Percentiles rank a stretch among this genome's conserved stretches.
These are phyloP conservation scores for Opisthocomus hoazin DNA, from an alignment of 2,113 vertebrate genomes.

Conservation along the genomic window DNA sequence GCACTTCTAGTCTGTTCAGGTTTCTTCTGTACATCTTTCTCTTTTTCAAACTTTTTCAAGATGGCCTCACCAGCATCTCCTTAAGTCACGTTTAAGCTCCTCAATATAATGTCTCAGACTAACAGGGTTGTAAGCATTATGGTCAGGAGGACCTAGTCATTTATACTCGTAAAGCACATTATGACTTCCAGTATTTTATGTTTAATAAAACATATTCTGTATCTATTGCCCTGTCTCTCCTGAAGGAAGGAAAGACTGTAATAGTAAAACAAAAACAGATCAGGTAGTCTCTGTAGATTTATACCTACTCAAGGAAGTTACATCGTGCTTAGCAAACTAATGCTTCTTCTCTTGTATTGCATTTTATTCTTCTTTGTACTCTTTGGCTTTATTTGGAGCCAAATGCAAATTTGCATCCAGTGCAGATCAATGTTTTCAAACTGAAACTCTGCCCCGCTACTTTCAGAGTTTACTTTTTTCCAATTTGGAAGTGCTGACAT, in stretches of 20 bases:
- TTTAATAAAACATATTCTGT: not conserved
- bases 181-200: not conserved
- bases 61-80: not conserved
- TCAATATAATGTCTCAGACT: not conserved
- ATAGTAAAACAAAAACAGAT: not conserved
- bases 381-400: not conserved
- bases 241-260: not conserved
- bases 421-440: not conserved
- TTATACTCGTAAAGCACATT: not conserved
- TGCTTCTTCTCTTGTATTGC: not conserved
- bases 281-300: not conserved
- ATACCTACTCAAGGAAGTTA: not conserved
- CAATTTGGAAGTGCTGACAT: not conserved
- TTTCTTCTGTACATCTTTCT: not conserved
- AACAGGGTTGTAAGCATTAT: not conserved
- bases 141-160: not conserved
- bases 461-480: not conserved
- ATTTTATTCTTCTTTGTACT: not conserved
- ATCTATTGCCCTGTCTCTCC: not conserved
- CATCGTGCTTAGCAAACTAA: not conserved
- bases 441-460: not conserved
- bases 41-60: not conserved
- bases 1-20: not conserved
- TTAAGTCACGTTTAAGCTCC: not conserved
- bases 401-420: not conserved